Evolutionary conservation across 2,797 vertebrate genomes (phyloP).

Genomic region (Trichosurus vulpecula): DNA sequence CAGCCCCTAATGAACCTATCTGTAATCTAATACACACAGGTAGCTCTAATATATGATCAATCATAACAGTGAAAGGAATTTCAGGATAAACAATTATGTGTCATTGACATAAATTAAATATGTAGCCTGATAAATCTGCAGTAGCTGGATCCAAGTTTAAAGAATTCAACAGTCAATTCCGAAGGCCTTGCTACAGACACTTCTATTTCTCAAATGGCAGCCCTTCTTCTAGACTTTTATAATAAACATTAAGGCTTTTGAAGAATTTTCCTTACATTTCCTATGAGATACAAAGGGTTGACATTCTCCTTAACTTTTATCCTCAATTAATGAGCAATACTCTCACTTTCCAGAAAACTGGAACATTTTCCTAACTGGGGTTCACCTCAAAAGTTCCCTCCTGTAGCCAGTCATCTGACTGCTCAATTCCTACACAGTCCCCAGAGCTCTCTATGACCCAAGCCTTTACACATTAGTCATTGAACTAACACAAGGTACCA

Average conservation of each 20-base stretch:
- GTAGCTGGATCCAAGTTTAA: background rate
- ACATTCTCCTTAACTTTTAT: background rate
- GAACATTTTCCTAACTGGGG: background rate
- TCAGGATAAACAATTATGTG: background rate
- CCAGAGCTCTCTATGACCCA: background rate
- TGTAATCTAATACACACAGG: background rate
- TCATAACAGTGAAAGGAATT: background rate
- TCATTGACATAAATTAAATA: background rate
- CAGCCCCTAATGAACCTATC: background rate
- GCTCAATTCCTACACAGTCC: background rate
- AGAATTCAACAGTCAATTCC: background rate
- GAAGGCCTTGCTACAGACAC: background rate
- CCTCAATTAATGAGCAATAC: background rate
- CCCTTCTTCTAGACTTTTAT: background rate
- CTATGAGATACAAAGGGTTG: background rate
- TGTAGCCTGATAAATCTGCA: background rate
- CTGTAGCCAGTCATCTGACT: background rate
- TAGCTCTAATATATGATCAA: background rate
- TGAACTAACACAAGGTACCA: background rate
- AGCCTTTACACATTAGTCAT: background rate
- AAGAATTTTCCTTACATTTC: background rate
- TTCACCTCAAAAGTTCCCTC: background rate
- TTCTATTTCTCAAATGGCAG: background rate
- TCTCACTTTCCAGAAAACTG: background rate
- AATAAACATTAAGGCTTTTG: background rate